Evolutionary conservation across 92 coral and sea anemone genomes (phyloP).

Genomic region (Zoanthus sansibaricus): DNA sequence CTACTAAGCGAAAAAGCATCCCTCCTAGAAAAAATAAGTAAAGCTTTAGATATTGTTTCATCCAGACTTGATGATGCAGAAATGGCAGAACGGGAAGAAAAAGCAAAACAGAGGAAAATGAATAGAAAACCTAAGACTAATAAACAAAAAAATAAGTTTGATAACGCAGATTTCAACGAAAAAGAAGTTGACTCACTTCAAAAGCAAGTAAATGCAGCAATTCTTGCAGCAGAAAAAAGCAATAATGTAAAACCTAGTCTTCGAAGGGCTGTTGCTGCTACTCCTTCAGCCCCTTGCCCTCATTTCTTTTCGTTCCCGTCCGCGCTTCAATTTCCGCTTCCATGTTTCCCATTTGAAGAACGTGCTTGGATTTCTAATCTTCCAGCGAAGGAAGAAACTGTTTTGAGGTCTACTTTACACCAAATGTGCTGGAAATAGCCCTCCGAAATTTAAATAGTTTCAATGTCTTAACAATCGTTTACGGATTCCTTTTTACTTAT

Average conservation of each 20-base stretch:
- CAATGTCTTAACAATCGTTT: too few species aligned
- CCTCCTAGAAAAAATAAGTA: conserved; percentile 81
- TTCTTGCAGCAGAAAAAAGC: conserved; percentile 38
- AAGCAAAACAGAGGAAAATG: background rate
- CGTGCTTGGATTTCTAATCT: too few species aligned
- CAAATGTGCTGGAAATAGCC: too few species aligned
- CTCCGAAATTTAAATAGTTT: too few species aligned
- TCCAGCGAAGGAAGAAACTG: too few species aligned
- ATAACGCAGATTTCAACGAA: background rate
- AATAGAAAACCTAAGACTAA: background rate
- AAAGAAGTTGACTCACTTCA: conserved; percentile 35
- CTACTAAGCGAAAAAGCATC: conserved; percentile 67
- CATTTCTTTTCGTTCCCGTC: too few species aligned
- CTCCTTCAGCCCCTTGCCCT: too few species aligned
- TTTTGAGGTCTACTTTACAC: too few species aligned
- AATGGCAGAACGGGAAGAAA: background rate
- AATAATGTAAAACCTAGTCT: background rate
- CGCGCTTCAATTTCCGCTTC: too few species aligned
- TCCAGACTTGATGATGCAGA: conserved; percentile 45
- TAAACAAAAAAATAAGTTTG: background rate
- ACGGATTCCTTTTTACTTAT: too few species aligned
- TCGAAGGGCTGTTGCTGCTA: too few species aligned
- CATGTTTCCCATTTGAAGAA: too few species aligned
- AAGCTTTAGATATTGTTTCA: conserved; percentile 77
- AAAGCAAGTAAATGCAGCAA: conserved; percentile 39